A percentile compares a stretch with the other conserved stretches of the same genome.
These are phyloP conservation scores for Ammodytes dubius DNA, from an alignment of 2,113 vertebrate species.

Conservation along the genomic window DNA sequence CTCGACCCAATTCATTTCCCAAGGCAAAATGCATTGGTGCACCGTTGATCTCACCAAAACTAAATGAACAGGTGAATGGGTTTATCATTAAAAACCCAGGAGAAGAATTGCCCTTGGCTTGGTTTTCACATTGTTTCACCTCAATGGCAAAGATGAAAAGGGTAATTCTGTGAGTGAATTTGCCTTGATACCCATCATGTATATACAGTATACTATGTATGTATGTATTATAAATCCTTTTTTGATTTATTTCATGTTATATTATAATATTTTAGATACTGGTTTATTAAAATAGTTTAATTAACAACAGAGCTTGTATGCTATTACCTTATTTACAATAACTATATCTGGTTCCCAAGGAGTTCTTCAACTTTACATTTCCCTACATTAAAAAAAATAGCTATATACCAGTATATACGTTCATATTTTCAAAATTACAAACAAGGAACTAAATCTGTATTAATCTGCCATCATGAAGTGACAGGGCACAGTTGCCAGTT, in stretches of 20 bases:
- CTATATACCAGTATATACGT: neutral
- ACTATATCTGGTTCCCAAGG: neutral
- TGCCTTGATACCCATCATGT: conserved; percentile 2
- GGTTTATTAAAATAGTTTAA: neutral
- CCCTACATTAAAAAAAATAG: neutral
- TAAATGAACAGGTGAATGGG: conserved; percentile 17
- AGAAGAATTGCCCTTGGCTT: conserved; percentile 32
- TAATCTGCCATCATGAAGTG: neutral
- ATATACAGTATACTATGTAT: too few relatives aligned
- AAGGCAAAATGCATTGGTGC: conserved; percentile 30
- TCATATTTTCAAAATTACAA: neutral
- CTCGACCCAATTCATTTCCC: conserved; percentile 33
- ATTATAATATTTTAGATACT: too few relatives aligned
- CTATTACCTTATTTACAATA: neutral
- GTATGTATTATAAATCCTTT: too few relatives aligned
- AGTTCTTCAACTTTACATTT: neutral
- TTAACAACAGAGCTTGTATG: neutral
- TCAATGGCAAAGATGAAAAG: conserved; percentile 18
- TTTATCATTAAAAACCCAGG: conserved; percentile 30
- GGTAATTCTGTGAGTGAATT: conserved; percentile 13
- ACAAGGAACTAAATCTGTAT: neutral
- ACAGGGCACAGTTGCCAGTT: neutral
- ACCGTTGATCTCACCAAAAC: conserved; percentile 13
- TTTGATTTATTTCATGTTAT: too few relatives aligned
- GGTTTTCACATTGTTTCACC: neutral